These are phyloP conservation scores for Apolygus lucorum DNA, from an alignment of 1,140 invertebrate species.

Conservation along the genomic window DNA sequence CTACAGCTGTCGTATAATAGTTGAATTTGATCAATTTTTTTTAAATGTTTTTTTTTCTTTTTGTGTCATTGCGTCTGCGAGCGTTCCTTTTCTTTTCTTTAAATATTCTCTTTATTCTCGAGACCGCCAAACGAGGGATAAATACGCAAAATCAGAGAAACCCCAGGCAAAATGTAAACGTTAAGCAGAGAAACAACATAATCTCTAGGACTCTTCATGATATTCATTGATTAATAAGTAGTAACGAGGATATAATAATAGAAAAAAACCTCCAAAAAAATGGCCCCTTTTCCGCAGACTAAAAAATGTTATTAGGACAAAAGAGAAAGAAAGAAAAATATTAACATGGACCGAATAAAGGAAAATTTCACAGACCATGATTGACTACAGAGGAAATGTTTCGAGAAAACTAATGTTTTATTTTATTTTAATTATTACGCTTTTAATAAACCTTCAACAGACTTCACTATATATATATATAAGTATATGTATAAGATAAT, in stretches of 20 bases:
- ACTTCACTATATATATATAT: constrained; percentile 14
- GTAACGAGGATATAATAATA: not conserved
- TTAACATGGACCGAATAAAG: not conserved
- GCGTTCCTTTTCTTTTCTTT: too few relatives aligned
- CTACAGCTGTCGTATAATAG: constrained; percentile 31
- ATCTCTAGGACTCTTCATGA: not conserved
- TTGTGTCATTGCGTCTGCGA: not conserved
- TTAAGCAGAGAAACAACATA: too few relatives aligned
- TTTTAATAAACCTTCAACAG: not conserved
- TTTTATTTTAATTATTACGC: not conserved
- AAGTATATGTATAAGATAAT: constrained; percentile 2
- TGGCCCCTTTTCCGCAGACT: not conserved
- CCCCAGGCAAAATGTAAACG: too few relatives aligned
- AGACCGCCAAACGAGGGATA: too few relatives aligned
- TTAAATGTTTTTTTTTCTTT: too few relatives aligned
- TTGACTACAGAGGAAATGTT: not conserved
- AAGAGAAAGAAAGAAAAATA: not conserved
- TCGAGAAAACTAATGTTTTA: not conserved
- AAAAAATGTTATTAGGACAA: not conserved
- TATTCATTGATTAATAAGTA: not conserved
- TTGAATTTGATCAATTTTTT: constrained; percentile 28
- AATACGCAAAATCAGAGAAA: too few relatives aligned
- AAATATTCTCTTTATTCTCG: too few relatives aligned
- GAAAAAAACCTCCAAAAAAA: not conserved
- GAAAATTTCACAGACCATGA: not conserved